Evolutionary conservation across 2,113 vertebrate species (phyloP).

Genomic region (Columba livia): DNA sequence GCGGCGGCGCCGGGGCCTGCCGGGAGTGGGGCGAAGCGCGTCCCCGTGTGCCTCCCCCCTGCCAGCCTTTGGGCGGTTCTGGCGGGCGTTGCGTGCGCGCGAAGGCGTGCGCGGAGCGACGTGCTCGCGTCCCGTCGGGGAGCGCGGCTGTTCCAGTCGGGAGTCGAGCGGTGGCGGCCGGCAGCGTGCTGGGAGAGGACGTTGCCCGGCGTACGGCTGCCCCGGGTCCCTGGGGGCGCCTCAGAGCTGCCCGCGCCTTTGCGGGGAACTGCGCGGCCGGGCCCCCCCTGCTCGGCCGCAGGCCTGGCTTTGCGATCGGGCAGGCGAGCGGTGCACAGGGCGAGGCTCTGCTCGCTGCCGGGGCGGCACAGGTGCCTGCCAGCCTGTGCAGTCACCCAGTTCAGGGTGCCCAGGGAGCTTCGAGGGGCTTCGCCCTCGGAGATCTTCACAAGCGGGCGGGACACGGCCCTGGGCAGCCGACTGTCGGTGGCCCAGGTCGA

Average conservation of each 20-base stretch:
- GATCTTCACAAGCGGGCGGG: neutral
- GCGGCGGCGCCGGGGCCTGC: neutral
- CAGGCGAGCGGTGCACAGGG: neutral
- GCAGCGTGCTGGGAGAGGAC: no score
- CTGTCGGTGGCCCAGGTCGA: neutral
- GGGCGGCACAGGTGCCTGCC: neutral
- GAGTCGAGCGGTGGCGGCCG: neutral
- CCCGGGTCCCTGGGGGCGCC: neutral
- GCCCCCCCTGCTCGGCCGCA: neutral
- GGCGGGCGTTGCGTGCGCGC: neutral
- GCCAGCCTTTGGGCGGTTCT: no score
- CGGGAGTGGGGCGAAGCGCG: neutral
- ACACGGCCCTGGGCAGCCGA: neutral
- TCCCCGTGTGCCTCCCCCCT: neutral
- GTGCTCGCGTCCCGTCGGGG: no score
- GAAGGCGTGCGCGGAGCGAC: neutral
- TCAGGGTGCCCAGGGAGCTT: neutral
- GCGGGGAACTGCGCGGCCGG: neutral
- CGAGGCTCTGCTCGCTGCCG: neutral
- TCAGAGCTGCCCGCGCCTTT: neutral
- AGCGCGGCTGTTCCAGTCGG: accelerated
- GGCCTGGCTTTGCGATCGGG: neutral
- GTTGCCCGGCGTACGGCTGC: no score
- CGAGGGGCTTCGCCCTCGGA: neutral
- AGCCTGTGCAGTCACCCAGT: neutral